A percentile compares a stretch with the other conserved stretches of the same genome.
phyloP scores from a whole-genome alignment of 2,888 invertebrate genomes.

The Deilephila porcellus region DNA sequence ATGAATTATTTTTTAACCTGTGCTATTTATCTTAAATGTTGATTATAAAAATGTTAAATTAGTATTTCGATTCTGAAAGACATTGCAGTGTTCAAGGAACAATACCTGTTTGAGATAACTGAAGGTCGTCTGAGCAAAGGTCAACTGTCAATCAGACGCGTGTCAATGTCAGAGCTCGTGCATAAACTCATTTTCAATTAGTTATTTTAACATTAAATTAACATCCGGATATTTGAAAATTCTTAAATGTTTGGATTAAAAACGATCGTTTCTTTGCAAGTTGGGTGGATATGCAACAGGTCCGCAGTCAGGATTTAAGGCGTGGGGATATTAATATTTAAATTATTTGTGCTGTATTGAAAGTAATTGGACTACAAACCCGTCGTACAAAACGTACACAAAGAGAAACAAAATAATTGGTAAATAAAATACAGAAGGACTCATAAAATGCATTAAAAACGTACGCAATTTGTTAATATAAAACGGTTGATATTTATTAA shows the following conservation, averaged over 20 bases:
- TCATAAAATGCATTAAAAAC: neutral
- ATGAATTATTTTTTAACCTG: no score
- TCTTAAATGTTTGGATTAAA: neutral
- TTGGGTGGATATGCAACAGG: neutral
- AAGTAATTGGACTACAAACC: no score
- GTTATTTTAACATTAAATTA: conserved; percentile 2
- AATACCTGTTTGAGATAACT: conserved; percentile 22
- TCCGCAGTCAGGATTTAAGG: neutral
- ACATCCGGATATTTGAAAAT: neutral
- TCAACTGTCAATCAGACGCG: conserved; percentile 30
- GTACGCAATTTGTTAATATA: neutral
- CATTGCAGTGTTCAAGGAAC: neutral
- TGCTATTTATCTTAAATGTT: no score
- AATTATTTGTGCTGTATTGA: no score
- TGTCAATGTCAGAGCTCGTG: conserved; percentile 19
- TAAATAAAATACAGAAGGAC: neutral
- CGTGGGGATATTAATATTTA: no score
- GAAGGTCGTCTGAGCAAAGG: conserved; percentile 29
- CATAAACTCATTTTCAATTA: conserved; percentile 7
- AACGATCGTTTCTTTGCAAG: neutral
- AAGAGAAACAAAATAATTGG: neutral
- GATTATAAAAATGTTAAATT: neutral
- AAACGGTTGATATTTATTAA: conserved; percentile 13
- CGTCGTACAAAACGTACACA: neutral
- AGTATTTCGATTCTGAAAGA: neutral